Percentiles rank a stretch among this genome's conserved stretches.
These are phyloP conservation scores for Hyperopisus bebe DNA, from an alignment of 2,113 vertebrate species.

Conservation along the genomic window DNA sequence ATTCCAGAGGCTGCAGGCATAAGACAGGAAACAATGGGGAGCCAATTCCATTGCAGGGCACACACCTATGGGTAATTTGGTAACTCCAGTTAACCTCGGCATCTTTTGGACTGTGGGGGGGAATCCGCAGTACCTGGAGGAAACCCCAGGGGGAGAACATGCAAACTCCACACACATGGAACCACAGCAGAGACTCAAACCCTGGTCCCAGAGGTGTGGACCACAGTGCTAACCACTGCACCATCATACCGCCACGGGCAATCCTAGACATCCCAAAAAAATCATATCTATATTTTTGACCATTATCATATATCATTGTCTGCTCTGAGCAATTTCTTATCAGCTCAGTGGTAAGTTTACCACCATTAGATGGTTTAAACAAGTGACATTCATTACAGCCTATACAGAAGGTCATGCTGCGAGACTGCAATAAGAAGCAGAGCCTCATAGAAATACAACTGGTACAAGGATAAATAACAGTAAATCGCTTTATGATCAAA, in stretches of 20 bases:
- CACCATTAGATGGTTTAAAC: neutral
- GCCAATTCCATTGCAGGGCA: neutral
- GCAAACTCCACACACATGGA: neutral
- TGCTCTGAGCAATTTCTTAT: neutral
- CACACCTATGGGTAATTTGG: neutral
- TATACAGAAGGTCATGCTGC: neutral
- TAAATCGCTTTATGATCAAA: neutral
- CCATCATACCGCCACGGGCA: neutral
- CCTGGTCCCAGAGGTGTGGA: neutral
- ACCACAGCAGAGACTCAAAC: neutral
- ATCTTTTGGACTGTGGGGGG: neutral
- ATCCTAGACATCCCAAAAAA: neutral
- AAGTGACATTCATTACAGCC: neutral
- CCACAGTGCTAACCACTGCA: neutral
- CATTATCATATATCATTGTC: neutral
- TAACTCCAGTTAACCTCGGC: neutral
- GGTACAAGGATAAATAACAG: neutral
- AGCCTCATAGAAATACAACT: neutral
- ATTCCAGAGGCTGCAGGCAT: neutral
- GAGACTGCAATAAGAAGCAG: neutral
- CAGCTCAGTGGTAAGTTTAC: neutral
- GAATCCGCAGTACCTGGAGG: neutral
- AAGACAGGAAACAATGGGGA: neutral
- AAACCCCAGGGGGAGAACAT: neutral
- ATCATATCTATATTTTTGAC: neutral